A percentile compares a stretch with the other conserved stretches of the same genome.
Conservation (phyloP, 2,113 vertebrate species). For the Gymnobelideus leadbeateri region DNA sequence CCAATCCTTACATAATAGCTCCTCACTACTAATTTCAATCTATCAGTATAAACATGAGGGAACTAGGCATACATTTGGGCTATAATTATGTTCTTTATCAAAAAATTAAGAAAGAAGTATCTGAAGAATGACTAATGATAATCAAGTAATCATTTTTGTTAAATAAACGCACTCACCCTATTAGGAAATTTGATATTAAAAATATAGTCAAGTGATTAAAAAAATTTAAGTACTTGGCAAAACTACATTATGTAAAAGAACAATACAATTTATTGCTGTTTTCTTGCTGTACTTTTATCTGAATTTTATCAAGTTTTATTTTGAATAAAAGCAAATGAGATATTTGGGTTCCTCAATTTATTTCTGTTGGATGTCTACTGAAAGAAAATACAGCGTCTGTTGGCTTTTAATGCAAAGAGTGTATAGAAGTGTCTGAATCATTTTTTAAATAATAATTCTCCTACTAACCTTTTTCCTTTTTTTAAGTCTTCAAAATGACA, state of each 20-base stretch:
- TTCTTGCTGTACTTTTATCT: not conserved
- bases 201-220: slow-evolving; percentile 32
- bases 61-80: not conserved
- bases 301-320: slow-evolving; percentile 52
- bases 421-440: slow-evolving; percentile 25
- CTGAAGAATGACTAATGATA: slow-evolving; percentile 36
- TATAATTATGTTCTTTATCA: slow-evolving; percentile 26
- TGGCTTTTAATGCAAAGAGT: slow-evolving; percentile 39
- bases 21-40: slow-evolving; percentile 44
- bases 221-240: not conserved
- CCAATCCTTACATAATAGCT: not conserved
- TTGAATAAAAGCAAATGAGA: slow-evolving; percentile 48
- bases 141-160: not conserved
- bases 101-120: slow-evolving; percentile 46
- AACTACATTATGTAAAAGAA: not conserved
- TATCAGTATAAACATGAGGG: slow-evolving; percentile 10
- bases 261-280: not conserved
- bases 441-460: slow-evolving; percentile 61
- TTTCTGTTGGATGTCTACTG: not conserved
- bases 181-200: slow-evolving; percentile 16
- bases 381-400: slow-evolving; percentile 15
- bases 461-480: slow-evolving; percentile 34
- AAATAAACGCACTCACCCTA: slow-evolving; percentile 13
- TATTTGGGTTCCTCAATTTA: not conserved
- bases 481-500: slow-evolving; percentile 71